phyloP scores from a whole-genome alignment of 2,113 vertebrate species.

The Clarias magur region DNA sequence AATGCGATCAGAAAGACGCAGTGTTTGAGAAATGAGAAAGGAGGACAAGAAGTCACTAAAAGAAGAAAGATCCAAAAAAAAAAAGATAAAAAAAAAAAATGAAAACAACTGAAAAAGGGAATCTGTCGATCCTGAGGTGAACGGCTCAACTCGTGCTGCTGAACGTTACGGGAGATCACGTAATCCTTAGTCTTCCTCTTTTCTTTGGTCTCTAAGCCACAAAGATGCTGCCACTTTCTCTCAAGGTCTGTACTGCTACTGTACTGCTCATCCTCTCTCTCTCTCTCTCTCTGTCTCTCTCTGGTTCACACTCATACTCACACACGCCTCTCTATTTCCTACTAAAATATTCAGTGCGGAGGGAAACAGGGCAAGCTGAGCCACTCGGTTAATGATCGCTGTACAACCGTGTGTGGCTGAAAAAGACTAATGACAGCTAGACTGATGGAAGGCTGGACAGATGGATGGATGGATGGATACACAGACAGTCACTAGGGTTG shows the following conservation, averaged over 20 bases:
- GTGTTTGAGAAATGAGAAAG: background rate
- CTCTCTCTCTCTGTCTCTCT: background rate
- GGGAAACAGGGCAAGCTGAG: conserved; percentile 73
- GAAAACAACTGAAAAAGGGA: background rate
- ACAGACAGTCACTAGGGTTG: no score
- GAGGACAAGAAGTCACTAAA: background rate
- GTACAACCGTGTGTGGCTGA: conserved; percentile 74
- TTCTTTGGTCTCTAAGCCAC: conserved; percentile 37
- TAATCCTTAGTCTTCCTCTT: conserved; percentile 63
- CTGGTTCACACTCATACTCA: conserved; percentile 3
- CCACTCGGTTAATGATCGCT: conserved; percentile 76
- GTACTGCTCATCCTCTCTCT: conserved; percentile 10
- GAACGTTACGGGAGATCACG: conserved; percentile 66
- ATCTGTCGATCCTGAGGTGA: conserved; percentile 19
- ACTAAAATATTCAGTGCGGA: conserved; percentile 80
- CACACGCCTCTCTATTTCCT: conserved; percentile 40
- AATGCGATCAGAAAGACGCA: conserved; percentile 26
- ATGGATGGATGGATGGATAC: background rate
- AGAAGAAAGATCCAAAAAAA: background rate
- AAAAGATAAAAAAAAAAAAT: background rate
- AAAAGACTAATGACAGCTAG: conserved; percentile 3
- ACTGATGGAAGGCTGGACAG: conserved; percentile 27
- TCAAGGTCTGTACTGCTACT: conserved; percentile 35
- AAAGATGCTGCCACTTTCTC: conserved; percentile 47
- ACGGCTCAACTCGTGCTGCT: conserved; percentile 59